Base-by-base conservation (phyloP, 2,888 invertebrate genomes). In the Mellilla xanthometata region DNA sequence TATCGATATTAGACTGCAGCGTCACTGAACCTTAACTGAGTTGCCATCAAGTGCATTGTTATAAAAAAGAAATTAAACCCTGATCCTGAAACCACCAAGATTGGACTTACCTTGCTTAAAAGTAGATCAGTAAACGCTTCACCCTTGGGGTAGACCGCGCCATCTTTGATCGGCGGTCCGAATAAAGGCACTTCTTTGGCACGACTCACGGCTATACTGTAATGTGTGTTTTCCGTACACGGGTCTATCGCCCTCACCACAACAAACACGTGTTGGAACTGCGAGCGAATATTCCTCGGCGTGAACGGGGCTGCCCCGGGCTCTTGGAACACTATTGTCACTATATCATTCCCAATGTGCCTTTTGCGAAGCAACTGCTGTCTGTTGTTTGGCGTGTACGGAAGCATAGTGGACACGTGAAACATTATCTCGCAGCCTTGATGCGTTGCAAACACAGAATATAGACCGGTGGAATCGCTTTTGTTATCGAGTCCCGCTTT, bases 301-400 rank as follows among this genome's bases (percentile, higher is more conserved):
- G 97, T 97, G 83, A 99, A 99, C 0, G 98, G 96, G 42, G 94
- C 91, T 12, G 98, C 95, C 34, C 97, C 97, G 0, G 97, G 96
- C 81, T 97, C 96, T 92, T 96, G 95, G 90, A 99, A 99, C 46
- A 99, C 96, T 62, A 99, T 96, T 8, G 98, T 99, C 38, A 99
- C 98, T 74, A 99, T 98, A 86, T 99, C 98, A 78, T 99, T 99
- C 62, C 99, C 99, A 70, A 99, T 98, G 84, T 99, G 98, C 13
- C 99, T 93, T 80, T 99, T 99, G 55, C 99, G 91, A 62, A 98
- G 90, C 61, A 99, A 89, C 92, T 98, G 98, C 76, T 99, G 98
- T 52, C 96, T 92, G 84, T 99, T 99, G 81, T 97, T 98, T 39
- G 97, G 95, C 28, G 98, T 98, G 77, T 96, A 98, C 2, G 99